Conservation (phyloP, 2,113 vertebrate genomes). For the Chauna torquata region DNA sequence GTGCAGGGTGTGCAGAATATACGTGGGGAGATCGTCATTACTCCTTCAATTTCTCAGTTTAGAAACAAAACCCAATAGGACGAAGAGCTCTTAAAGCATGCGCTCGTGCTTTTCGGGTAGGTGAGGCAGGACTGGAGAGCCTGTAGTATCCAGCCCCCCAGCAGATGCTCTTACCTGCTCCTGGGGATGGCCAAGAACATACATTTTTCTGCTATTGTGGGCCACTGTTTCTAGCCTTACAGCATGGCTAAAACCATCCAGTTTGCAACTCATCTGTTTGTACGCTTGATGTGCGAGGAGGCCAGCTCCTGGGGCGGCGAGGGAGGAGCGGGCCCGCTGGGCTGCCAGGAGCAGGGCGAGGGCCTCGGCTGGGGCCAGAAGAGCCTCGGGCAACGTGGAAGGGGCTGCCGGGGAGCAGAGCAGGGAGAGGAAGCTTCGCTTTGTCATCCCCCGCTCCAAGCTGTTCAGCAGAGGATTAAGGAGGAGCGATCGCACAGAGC, state of each 20-base stretch:
- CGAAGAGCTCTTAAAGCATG: neutral
- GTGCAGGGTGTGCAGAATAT: neutral
- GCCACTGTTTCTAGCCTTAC: neutral
- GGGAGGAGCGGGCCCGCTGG: neutral
- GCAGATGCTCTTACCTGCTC: neutral
- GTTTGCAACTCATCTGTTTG: neutral
- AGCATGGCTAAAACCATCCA: neutral
- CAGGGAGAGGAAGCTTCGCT: neutral
- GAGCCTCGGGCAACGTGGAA: neutral
- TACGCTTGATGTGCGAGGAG: neutral
- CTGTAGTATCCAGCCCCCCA: neutral
- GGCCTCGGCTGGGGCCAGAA: neutral
- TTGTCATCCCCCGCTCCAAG: neutral
- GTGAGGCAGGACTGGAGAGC: neutral
- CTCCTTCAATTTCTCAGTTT: neutral
- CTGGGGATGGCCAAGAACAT: neutral
- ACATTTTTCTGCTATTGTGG: neutral
- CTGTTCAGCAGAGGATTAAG: neutral
- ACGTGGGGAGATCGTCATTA: neutral
- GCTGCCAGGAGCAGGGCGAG: neutral
- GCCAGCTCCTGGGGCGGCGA: neutral
- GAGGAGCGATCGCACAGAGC: neutral
- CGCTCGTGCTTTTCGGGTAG: neutral
- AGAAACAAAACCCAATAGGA: neutral
- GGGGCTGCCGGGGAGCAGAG: neutral